Evolutionary conservation across 2,888 invertebrate genomes (phyloP).

Genomic region (Quadroppia sp.): DNA sequence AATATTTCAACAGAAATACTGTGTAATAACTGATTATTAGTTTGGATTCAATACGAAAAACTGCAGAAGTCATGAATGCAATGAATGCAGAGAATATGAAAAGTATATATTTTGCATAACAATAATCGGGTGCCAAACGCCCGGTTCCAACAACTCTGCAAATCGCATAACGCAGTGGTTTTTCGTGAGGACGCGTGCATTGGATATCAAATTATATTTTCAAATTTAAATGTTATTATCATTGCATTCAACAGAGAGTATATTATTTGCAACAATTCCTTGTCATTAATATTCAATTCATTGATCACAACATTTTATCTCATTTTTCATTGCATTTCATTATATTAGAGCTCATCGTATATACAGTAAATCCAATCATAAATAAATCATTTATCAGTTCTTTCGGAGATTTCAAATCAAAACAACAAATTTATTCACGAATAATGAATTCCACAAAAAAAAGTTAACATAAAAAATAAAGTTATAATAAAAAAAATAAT

Average conservation of each 20-base stretch:
- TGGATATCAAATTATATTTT: background rate
- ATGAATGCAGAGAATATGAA: background rate
- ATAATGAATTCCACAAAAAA: background rate
- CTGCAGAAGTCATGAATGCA: constrained; percentile 5
- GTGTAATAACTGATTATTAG: no score
- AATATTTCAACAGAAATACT: no score
- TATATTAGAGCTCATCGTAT: background rate
- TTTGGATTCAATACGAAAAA: no score
- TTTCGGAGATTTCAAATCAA: background rate
- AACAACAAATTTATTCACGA: background rate
- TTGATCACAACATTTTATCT: background rate
- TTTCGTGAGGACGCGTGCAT: background rate
- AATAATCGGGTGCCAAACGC: background rate
- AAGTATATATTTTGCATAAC: background rate
- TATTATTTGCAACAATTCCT: background rate
- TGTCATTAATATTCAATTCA: background rate
- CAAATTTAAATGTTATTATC: constrained; percentile 6
- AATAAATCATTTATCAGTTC: constrained; percentile 2
- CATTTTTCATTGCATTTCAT: background rate
- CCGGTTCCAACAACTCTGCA: background rate
- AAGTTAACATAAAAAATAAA: no score
- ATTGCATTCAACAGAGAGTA: background rate
- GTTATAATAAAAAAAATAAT: no score
- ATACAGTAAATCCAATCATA: constrained; percentile 1
- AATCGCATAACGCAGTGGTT: background rate